A percentile compares a stretch with the other conserved stretches of the same genome.
Evolutionary conservation across 1,140 invertebrate species (phyloP).

Genomic region (Sarcophaga peregrina): DNA sequence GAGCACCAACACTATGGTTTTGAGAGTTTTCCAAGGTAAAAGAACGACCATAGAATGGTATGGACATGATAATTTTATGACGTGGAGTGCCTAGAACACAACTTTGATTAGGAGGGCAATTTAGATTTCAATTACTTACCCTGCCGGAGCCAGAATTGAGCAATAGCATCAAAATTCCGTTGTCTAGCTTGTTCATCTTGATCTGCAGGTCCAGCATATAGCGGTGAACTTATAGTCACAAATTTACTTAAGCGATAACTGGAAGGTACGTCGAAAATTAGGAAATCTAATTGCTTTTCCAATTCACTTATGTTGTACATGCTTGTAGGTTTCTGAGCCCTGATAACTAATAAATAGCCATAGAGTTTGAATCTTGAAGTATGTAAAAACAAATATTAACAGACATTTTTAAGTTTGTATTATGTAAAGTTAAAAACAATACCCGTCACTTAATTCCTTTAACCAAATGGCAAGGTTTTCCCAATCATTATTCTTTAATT

Average conservation of each 20-base stretch:
- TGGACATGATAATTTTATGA: conserved; percentile 76
- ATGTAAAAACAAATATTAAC: not conserved
- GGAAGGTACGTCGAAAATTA: conserved; percentile 77
- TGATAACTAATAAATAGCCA: conserved; percentile 70
- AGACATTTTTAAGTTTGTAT: not conserved
- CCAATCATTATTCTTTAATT: conserved; percentile 65
- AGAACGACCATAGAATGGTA: conserved; percentile 77
- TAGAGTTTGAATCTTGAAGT: conserved; percentile 64
- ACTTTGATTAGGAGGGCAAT: not conserved
- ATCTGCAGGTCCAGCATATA: conserved; percentile 68
- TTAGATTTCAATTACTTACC: not conserved
- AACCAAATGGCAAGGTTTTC: conserved; percentile 69
- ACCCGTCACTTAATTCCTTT: conserved; percentile 71
- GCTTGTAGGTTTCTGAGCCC: conserved; percentile 72
- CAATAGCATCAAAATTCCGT: conserved; percentile 66
- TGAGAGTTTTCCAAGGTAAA: conserved; percentile 70
- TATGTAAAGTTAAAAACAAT: conserved; percentile 15
- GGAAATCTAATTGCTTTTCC: conserved; percentile 71
- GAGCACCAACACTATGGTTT: conserved; percentile 69
- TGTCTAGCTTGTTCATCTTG: conserved; percentile 68
- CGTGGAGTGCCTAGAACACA: conserved; percentile 68
- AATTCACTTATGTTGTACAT: too few relatives aligned
- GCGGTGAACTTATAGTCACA: conserved; percentile 73
- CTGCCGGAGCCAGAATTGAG: conserved; percentile 48
- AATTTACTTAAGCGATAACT: conserved; percentile 73